Evolutionary conservation across 1,140 invertebrate species (phyloP).

Genomic region (Trinorchestia longiramus): DNA sequence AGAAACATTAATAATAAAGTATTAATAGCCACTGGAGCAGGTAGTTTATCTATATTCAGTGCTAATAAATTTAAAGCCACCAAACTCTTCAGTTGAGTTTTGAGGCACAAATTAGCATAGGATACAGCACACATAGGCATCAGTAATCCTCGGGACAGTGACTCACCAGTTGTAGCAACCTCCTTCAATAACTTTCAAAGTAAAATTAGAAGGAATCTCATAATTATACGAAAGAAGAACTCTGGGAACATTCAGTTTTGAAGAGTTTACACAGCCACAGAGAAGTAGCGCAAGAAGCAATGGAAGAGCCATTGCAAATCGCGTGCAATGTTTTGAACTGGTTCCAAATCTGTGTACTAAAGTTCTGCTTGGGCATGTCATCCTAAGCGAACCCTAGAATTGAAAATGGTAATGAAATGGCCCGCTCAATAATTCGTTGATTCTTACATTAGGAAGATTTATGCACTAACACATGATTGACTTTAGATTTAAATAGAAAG

Average conservation of each 20-base stretch:
- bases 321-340: constrained; percentile 34
- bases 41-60: too few species aligned
- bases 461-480: too few species aligned
- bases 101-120: background rate
- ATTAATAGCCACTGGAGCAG: too few species aligned
- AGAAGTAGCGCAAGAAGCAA: background rate
- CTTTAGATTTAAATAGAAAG: too few species aligned
- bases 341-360: background rate
- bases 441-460: too few species aligned
- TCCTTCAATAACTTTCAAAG: constrained; percentile 52
- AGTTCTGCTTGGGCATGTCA: background rate
- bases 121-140: background rate
- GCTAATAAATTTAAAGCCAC: too few species aligned
- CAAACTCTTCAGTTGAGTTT: too few species aligned
- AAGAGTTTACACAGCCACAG: background rate
- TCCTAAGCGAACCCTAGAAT: background rate
- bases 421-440: too few species aligned
- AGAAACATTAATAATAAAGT: too few species aligned
- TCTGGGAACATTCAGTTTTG: constrained; percentile 49
- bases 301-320: background rate
- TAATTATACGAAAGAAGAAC: constrained; percentile 46
- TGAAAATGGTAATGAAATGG: background rate
- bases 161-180: constrained; percentile 54
- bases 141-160: background rate
- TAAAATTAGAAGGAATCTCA: constrained; percentile 49